Evolutionary conservation across 2,888 invertebrate species (phyloP), one percentile per base, ranked within the genome.

Genomic region (Leptopilina myrica): DNA sequence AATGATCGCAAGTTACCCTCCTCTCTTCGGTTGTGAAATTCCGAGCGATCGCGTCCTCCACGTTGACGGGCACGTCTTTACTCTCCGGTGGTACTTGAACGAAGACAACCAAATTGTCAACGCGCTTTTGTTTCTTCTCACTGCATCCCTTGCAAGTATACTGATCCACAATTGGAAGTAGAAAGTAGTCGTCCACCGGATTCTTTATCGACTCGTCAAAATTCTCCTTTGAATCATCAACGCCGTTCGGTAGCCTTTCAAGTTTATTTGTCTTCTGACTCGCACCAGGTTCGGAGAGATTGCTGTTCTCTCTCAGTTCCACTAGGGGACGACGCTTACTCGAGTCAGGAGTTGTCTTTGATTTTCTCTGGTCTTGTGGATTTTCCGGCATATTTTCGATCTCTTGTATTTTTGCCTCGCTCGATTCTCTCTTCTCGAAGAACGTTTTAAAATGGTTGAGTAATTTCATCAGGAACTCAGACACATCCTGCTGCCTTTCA

Each of bases 401-500:
- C 76, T 87, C 86, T 43, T 85, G 81, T n/a, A 26, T 76, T 15
- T 40, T 80, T 3, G 53, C 75, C 6, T 85, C 81, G 33, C 83
- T 84, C 49, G 64, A 14, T 64, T 80, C 75, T 6, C 84, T n/a
- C 76, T 85, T 86, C 33, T 88, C 86, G 33, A 87, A 89, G 26
- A 90, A 89, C 6, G 83, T 83, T 82, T 89, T 88, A 20, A 90
- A 79, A 15, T 87, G 87, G 79, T 90, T 90, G 12, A 90, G 79
- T 56, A 90, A 86, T 62, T 86, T 88, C 85, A 89, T 89, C 0
- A 90, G 78, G 80, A 90, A 90, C 67, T 90, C 90, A 0, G 89
- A 89, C 2, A 90, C 90, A 81, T 90, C 90, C 78, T 90, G 90
- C 77, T 90, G 90, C 0, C 88, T 85, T 78, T 88, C 86, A 5